phyloP scores from a whole-genome alignment of 2,888 invertebrate genomes.

The Aleiodes testaceus region DNA sequence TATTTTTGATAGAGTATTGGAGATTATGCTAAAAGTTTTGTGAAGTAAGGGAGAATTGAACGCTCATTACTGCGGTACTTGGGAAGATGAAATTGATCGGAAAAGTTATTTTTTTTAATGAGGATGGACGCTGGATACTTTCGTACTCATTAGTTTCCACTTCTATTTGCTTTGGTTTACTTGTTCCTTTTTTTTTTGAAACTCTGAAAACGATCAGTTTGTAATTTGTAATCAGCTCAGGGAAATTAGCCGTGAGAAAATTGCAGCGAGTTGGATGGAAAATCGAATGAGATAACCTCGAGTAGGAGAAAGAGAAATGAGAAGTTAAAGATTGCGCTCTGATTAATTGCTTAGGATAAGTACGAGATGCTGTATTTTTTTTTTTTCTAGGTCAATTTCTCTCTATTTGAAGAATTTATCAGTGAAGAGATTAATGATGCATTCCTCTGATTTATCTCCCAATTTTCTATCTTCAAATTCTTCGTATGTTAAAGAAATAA shows the following conservation, averaged over 20 bases:
- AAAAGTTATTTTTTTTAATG: constrained; percentile 22
- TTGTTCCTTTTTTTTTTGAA: constrained; percentile 10
- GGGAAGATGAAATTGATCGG: constrained; percentile 39
- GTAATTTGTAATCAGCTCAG: constrained; percentile 38
- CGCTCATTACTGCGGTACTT: not conserved
- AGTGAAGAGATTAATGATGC: too few species aligned
- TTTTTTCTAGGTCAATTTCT: too few species aligned
- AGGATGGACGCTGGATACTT: constrained; percentile 18
- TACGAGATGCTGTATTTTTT: too few species aligned
- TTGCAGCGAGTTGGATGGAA: not conserved
- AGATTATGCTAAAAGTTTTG: constrained; percentile 16
- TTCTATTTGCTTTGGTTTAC: constrained; percentile 26
- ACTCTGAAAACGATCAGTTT: constrained; percentile 36
- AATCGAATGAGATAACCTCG: not conserved
- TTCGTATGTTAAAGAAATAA: too few species aligned
- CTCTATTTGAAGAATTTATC: too few species aligned
- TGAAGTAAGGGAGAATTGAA: constrained; percentile 29
- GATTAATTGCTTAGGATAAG: constrained; percentile 3
- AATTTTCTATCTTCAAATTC: too few species aligned
- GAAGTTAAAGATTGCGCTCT: not conserved
- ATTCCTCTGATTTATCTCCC: too few species aligned
- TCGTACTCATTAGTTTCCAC: constrained; percentile 5
- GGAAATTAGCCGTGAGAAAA: constrained; percentile 34
- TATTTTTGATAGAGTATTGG: not conserved
- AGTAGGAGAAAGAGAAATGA: not conserved